Base-by-base conservation (phyloP, 2,888 invertebrate genomes). In the Phorcus lineatus region DNA sequence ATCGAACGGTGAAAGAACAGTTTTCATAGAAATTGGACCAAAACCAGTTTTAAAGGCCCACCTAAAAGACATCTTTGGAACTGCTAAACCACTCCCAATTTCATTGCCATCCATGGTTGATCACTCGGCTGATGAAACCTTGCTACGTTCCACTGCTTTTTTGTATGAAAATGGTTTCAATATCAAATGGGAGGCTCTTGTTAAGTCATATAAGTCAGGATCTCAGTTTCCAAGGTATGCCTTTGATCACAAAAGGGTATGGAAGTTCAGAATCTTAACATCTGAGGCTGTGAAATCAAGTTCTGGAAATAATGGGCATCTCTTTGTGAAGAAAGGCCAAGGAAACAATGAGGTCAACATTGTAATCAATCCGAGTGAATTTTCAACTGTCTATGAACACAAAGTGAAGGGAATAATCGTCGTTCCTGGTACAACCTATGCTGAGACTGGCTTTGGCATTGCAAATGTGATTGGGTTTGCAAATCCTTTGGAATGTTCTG, bases 1-100 rank as follows among this genome's bases (percentile, higher is more conserved):
- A 1, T 52, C 80, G 0, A 62, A 74, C 28, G 79, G 74, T 2
- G 77, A 67, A 0, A 78, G 74, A n/a, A 87, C 85, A 74, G 70
- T 90, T 7, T 86, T 87, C 80, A 53, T 91, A 9, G 91, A 91
- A 80, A 87, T 91, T 28, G 90, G 90, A 11, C 90, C 89, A 31
- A 85, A 80, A 62, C 89, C 89, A 16, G 88, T 88, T 28, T 74
- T 89, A 36, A 53, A 81, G 11, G 81, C 85, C 6, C 85, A 88
- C 62, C 24, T 86, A 0, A 57, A 28, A 6, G 83, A 87, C 28
- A 84, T 86, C 4, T 84, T 86, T 47, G 77, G n/a, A 62, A 28
- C 28, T 28, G n/a, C 53, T 22, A 17, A 19, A 19, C 19, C 40
- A 22, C 40, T 17, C 52, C 13, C 52, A 22, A 19, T 4, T 0